These are phyloP conservation scores for Spilogale gracilis DNA, from an alignment of 2,113 vertebrate genomes.

Conservation along the genomic window DNA sequence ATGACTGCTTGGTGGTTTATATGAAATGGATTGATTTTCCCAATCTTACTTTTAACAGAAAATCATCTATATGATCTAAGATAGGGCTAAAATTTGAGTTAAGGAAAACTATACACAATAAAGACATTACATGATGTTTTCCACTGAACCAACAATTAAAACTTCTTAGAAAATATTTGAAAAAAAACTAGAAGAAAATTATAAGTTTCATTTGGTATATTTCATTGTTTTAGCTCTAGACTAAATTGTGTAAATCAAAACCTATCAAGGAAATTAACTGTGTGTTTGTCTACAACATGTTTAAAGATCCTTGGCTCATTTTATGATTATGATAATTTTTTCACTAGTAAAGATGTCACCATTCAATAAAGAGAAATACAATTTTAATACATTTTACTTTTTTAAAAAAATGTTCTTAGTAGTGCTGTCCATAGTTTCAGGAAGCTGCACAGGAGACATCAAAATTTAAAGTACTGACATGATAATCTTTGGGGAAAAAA, in stretches of 20 bases:
- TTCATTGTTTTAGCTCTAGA: neutral
- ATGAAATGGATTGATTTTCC: conserved; percentile 56
- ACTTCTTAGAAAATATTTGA: neutral
- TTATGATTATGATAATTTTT: neutral
- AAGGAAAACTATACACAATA: conserved; percentile 60
- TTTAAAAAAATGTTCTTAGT: neutral
- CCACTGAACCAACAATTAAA: neutral
- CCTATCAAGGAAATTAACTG: neutral
- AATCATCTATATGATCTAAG: conserved; percentile 45
- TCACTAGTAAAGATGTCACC: neutral
- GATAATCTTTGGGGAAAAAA: neutral
- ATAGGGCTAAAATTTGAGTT: conserved; percentile 53
- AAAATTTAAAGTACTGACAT: neutral
- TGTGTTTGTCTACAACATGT: neutral
- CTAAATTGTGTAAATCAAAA: neutral
- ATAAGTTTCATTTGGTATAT: neutral
- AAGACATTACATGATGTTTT: neutral
- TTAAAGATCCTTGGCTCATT: neutral
- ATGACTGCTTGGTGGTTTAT: conserved; percentile 40
- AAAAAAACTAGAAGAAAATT: neutral
- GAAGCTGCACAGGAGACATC: neutral
- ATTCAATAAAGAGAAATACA: neutral
- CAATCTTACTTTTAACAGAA: conserved; percentile 46
- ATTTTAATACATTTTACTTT: neutral
- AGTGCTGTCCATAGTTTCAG: neutral